Conservation (phyloP, 2,797 vertebrate genomes). For the Emydoidea blandingii region DNA sequence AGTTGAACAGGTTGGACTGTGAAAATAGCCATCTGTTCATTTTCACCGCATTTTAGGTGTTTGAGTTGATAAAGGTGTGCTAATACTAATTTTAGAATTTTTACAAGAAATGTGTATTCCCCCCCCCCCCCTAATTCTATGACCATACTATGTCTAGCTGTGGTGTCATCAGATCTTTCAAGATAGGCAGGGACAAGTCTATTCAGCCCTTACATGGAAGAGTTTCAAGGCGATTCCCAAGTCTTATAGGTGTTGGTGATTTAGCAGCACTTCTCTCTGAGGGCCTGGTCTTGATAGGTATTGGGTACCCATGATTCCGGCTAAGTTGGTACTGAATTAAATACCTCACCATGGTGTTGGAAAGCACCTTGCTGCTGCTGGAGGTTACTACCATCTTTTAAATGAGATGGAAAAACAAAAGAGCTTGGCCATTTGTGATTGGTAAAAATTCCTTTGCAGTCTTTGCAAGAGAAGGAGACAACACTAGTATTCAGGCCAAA, state of each 20-base stretch:
- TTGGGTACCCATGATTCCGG: not conserved
- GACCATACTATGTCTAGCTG: not conserved
- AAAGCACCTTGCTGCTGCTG: not conserved
- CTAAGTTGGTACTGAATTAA: not conserved
- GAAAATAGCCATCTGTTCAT: not conserved
- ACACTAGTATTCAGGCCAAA: not conserved
- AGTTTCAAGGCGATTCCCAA: not conserved
- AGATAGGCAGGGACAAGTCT: not conserved
- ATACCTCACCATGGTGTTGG: fast-evolving
- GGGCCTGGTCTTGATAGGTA: not conserved
- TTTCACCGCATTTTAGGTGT: not conserved
- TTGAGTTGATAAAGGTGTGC: not conserved
- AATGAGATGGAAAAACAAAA: not conserved
- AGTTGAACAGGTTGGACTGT: not conserved
- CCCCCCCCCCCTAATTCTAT: not conserved
- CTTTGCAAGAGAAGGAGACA: not conserved
- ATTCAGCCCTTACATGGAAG: not conserved
- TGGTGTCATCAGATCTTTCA: not conserved
- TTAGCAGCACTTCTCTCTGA: not conserved
- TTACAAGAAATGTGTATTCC: not conserved
- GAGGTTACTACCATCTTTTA: not conserved
- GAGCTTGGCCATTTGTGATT: not conserved
- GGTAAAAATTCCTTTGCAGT: not conserved
- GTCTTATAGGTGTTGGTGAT: not conserved
- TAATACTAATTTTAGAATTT: not conserved